Evolutionary conservation across 2,797 vertebrate species (phyloP).

Genomic region (Sternotherus odoratus): DNA sequence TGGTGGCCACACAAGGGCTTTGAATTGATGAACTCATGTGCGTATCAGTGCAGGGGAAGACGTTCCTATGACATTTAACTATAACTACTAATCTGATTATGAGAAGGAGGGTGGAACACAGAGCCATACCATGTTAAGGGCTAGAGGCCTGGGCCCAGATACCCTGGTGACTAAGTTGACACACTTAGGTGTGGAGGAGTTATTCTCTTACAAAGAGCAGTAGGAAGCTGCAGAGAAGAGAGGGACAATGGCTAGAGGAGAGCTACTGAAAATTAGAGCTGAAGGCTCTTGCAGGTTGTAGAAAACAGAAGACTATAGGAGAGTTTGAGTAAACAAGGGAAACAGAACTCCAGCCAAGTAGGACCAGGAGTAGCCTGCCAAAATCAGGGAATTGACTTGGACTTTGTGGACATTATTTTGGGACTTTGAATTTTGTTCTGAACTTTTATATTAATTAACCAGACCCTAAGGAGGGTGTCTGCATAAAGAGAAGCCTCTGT

Average conservation of each 20-base stretch:
- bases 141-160: too few relatives aligned
- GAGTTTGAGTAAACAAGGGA: background rate
- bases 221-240: background rate
- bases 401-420: background rate
- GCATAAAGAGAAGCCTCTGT: background rate
- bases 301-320: background rate
- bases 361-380: background rate
- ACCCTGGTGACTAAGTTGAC: too few relatives aligned
- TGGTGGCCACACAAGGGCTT: background rate
- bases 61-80: rapidly evolving
- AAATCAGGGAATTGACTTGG: background rate
- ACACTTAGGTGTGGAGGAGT: background rate
- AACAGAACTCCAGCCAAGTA: background rate
- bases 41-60: rapidly evolving
- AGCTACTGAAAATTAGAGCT: background rate
- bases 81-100: too few relatives aligned
- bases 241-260: background rate
- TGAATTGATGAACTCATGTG: background rate
- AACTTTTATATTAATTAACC: background rate
- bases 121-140: too few relatives aligned
- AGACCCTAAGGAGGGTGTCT: background rate
- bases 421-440: background rate
- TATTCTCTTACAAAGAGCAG: background rate
- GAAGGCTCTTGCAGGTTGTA: background rate
- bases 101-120: too few relatives aligned